A percentile compares a stretch with the other conserved stretches of the same genome.
Conservation (phyloP, 2,113 vertebrate genomes). For the Laticauda laticaudata region DNA sequence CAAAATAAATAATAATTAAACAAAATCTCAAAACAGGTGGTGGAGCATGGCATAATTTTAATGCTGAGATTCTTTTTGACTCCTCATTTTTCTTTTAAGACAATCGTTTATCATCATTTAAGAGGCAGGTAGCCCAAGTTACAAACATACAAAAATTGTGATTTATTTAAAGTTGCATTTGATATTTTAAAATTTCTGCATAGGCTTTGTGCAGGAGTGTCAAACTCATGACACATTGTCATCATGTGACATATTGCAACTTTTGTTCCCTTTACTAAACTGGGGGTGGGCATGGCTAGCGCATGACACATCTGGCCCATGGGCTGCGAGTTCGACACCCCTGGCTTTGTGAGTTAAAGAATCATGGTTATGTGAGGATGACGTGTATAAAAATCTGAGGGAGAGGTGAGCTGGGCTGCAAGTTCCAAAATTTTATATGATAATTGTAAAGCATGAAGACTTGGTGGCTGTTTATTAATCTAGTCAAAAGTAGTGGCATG, state of each 20-base stretch:
- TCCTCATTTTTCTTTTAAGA: background rate
- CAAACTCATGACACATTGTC: no score
- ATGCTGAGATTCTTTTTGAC: background rate
- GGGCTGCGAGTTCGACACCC: no score
- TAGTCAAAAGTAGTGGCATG: background rate
- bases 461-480: background rate
- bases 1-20: constrained; percentile 30
- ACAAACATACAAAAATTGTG: background rate
- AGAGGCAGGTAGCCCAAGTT: background rate
- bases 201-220: background rate
- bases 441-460: background rate
- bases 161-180: background rate
- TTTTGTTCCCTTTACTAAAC: no score
- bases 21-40: background rate
- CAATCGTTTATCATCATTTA: background rate
- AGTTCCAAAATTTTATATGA: background rate
- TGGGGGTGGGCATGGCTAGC: no score
- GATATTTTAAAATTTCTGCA: background rate
- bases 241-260: no score
- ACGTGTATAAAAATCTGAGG: background rate
- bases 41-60: background rate
- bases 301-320: no score
- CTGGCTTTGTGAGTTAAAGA: background rate
- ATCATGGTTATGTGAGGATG: background rate
- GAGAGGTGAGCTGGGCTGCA: background rate